Percentiles rank a stretch among this genome's conserved stretches.
Evolutionary conservation across 2,113 vertebrate species (phyloP).

Genomic region (Channa argus): DNA sequence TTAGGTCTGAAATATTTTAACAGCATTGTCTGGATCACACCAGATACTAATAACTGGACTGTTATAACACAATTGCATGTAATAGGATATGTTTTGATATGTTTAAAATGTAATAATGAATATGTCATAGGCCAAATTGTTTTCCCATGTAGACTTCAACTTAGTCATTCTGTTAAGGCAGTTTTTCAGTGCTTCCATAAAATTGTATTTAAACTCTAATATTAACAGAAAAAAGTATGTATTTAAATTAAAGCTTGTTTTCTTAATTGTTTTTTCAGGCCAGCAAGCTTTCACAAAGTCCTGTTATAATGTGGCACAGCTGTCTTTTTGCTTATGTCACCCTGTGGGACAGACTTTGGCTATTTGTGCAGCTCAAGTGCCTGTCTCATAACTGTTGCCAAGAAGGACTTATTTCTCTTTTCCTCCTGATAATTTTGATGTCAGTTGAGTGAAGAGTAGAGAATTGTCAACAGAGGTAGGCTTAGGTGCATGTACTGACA

Average conservation of each 20-base stretch:
- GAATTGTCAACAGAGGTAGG: neutral
- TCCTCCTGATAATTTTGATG: constrained; percentile 27
- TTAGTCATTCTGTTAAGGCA: neutral
- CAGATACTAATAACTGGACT: neutral
- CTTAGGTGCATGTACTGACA: neutral
- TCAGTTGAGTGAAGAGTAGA: constrained; percentile 4
- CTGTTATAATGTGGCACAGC: constrained; percentile 17
- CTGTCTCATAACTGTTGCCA: constrained; percentile 39
- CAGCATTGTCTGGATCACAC: neutral
- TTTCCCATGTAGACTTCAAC: neutral
- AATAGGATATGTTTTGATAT: neutral
- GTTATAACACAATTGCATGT: neutral
- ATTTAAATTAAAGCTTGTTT: neutral
- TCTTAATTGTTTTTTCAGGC: neutral
- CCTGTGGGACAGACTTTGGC: constrained; percentile 51
- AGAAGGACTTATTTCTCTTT: constrained; percentile 6
- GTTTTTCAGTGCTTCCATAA: neutral
- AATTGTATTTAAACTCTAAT: neutral
- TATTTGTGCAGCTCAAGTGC: constrained; percentile 39
- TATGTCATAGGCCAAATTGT: too few relatives aligned
- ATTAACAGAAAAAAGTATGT: neutral
- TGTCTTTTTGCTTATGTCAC: constrained; percentile 33
- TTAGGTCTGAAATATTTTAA: constrained; percentile 9
- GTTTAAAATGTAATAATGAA: too few relatives aligned
- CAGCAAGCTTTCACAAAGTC: constrained; percentile 1